Evolutionary conservation across 2,888 invertebrate species (phyloP), one percentile per base, ranked within the genome.

Genomic region (Apeira syringaria): DNA sequence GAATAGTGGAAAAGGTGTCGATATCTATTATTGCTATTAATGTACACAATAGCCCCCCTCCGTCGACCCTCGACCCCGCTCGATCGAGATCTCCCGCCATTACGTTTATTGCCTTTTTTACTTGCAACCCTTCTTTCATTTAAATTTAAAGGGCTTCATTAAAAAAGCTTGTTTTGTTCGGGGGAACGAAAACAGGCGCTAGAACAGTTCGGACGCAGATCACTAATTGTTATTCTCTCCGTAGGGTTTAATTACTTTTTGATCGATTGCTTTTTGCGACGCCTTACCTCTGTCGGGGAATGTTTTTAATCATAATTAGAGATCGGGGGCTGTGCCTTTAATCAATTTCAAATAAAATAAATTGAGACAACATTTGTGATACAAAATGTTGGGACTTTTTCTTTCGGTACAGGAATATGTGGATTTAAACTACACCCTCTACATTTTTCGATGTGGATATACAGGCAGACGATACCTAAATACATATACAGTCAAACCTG

Each of bases 61-160:
- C n/a, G n/a, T n/a, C n/a, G n/a, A n/a, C 44, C 20, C 48, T 30
- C 22, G 34, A 35, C 31, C 38, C 30, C 36, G 33, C 34, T 30
- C 49, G 53, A 50, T 49, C 48, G 42, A 31, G 44, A 48, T 52
- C 49, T 50, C 53, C 15, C 34, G 55, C 66, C 63, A 74, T 80
- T 78, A 77, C 67, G 65, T 65, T 80, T 74, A 80, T 76, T 76
- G 72, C 62, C 50, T 67, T 76, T 75, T 74, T 70, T 72, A 59
- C 56, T 45, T 60, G 13, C 61, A 74, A 74, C 75, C 74, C 71
- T 73, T 74, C 63, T 61, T 64, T 61, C 64, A 61, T 71, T 68
- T 62, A 67, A 67, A 73, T 76, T 71, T 63, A 75, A 72, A 51
- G 61, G 53, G 56, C 70, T 75, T 64, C 74, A 79, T 80, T 71